phyloP scores from a whole-genome alignment of 2,888 invertebrate genomes.

The Rhabditoides inermis region DNA sequence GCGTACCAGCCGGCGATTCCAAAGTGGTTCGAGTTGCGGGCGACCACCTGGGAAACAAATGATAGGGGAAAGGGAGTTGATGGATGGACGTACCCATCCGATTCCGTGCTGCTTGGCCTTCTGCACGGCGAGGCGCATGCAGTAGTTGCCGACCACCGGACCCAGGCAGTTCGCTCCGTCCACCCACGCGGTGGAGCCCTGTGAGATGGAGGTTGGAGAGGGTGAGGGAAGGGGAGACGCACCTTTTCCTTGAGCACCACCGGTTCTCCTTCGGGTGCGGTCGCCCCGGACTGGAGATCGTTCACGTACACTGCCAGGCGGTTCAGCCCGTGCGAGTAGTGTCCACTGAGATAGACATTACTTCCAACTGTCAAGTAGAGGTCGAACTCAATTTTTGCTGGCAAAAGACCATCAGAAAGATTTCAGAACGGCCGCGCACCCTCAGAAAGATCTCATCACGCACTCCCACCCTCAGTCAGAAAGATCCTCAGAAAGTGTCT shows the following conservation, averaged over 20 bases:
- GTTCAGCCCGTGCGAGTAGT: slow-evolving; percentile 79
- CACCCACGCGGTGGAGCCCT: slow-evolving; percentile 59
- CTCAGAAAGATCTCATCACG: too few species aligned
- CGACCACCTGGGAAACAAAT: too few species aligned
- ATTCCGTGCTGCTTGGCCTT: slow-evolving; percentile 74
- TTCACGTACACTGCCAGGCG: slow-evolving; percentile 62
- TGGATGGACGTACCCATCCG: slow-evolving; percentile 66
- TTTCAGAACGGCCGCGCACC: too few species aligned
- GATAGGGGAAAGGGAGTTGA: too few species aligned
- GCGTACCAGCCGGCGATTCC: slow-evolving; percentile 82
- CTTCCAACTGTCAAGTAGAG: too few species aligned
- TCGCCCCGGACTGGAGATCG: slow-evolving; percentile 40
- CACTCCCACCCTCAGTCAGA: too few species aligned
- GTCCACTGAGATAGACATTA: slow-evolving; percentile 70
- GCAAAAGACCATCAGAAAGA: too few species aligned
- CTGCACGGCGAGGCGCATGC: slow-evolving; percentile 61
- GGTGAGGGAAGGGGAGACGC: too few species aligned
- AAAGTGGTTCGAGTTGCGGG: slow-evolving; percentile 66
- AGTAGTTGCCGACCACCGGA: slow-evolving; percentile 66
- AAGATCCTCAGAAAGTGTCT: too few species aligned
- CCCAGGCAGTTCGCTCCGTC: slow-evolving; percentile 75
- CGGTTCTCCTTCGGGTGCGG: slow-evolving; percentile 27
- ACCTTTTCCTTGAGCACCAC: slow-evolving; percentile 3
- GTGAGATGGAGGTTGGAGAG: too few species aligned
- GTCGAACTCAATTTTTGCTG: too few species aligned